These are phyloP conservation scores for Lepidostoma basale DNA, from an alignment of 1,140 invertebrate species.

Conservation along the genomic window DNA sequence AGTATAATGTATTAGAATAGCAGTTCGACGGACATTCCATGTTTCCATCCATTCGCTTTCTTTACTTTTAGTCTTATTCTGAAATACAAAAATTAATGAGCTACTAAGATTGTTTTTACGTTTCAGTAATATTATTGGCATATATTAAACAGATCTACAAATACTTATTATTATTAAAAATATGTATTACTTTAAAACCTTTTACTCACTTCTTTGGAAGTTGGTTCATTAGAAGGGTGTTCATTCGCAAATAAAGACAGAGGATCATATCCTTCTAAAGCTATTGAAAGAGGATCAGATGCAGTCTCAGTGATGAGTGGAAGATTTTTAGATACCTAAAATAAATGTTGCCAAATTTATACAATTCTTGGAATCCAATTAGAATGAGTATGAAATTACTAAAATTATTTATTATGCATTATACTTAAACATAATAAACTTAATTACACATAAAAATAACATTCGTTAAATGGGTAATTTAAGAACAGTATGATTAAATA, in stretches of 20 bases:
- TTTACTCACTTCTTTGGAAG: constrained; percentile 44
- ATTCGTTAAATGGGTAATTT: no score
- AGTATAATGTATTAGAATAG: constrained; percentile 86
- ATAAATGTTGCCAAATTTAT: not conserved
- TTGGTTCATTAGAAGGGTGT: constrained; percentile 51
- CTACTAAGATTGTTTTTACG: no score
- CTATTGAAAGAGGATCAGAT: constrained; percentile 65
- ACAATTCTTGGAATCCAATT: not conserved
- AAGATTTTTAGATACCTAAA: constrained; percentile 26
- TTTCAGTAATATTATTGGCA: no score
- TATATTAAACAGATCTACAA: not conserved
- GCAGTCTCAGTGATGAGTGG: constrained; percentile 43
- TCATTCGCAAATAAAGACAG: constrained; percentile 72
- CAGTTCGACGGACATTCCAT: constrained; percentile 74
- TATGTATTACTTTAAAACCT: no score
- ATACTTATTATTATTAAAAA: not conserved
- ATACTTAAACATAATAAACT: not conserved
- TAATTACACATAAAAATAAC: not conserved
- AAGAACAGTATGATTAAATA: no score
- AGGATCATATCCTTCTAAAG: constrained; percentile 76
- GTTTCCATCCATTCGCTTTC: constrained; percentile 65
- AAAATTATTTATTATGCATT: not conserved
- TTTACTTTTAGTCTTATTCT: constrained; percentile 54
- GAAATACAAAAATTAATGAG: constrained; percentile 47
- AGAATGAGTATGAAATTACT: not conserved